Conservation (phyloP, 1,140 invertebrate species). For the Diorhabda carinulata region DNA sequence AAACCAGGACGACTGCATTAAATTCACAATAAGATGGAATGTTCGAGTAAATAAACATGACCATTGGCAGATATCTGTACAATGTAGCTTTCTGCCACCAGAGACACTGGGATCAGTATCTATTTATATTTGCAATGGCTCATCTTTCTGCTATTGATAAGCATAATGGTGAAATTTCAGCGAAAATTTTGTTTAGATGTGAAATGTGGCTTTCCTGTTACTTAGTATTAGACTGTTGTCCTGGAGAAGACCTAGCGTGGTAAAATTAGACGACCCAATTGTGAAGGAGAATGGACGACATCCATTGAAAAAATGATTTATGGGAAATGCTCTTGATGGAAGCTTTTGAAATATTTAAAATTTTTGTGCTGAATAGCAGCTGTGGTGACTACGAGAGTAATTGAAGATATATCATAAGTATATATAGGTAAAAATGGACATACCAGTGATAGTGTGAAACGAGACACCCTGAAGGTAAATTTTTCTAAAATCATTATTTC, state of each 20-base stretch:
- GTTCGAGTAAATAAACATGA: slow-evolving; percentile 23
- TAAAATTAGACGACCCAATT: neutral
- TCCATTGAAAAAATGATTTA: slow-evolving; percentile 26
- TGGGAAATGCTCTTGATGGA: too few species aligned
- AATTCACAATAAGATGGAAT: slow-evolving; percentile 22
- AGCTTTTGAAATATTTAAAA: too few species aligned
- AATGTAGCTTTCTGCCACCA: slow-evolving; percentile 21
- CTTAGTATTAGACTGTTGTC: neutral
- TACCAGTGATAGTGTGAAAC: too few species aligned
- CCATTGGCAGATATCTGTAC: slow-evolving; percentile 22
- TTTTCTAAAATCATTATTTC: too few species aligned
- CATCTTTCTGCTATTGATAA: slow-evolving; percentile 23
- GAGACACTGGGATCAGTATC: slow-evolving; percentile 7
- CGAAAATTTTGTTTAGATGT: neutral
- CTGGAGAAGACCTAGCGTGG: neutral
- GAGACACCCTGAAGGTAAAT: too few species aligned
- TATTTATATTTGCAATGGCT: slow-evolving; percentile 30
- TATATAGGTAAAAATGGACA: too few species aligned
- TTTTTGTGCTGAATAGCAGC: too few species aligned
- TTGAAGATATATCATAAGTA: too few species aligned
- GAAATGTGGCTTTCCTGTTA: slow-evolving; percentile 5
- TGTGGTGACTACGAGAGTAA: too few species aligned
- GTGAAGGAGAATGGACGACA: slow-evolving; percentile 6
- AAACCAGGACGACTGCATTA: slow-evolving; percentile 6
- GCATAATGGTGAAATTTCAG: neutral